These are phyloP conservation scores for Podocnemis expansa DNA, from an alignment of 2,113 vertebrate species.

Conservation along the genomic window DNA sequence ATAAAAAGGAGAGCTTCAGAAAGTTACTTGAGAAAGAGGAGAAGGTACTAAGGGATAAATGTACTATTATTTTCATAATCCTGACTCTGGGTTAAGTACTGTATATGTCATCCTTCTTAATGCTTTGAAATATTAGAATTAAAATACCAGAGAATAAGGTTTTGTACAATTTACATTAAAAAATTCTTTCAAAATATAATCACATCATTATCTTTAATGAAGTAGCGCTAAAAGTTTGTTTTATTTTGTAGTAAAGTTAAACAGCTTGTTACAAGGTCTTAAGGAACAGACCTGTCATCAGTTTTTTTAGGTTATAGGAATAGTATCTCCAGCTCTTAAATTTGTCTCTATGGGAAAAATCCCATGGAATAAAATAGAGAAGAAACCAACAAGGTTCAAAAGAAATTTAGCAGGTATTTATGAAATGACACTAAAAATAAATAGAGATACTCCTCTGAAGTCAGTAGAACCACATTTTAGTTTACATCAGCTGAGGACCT, in stretches of 20 bases:
- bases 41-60: slow-evolving; percentile 78
- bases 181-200: not conserved
- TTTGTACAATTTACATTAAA: not conserved
- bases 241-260: not conserved
- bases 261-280: not conserved
- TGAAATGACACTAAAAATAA: not conserved
- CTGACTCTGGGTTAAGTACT: not conserved
- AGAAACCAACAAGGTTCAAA: not conserved
- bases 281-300: not conserved
- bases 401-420: not conserved
- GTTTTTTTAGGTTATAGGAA: not conserved
- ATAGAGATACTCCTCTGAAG: not conserved
- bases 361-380: not conserved
- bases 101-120: not conserved
- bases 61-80: not conserved
- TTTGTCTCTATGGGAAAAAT: not conserved
- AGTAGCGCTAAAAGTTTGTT: not conserved
- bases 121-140: not conserved
- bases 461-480: not conserved
- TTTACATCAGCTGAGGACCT: not conserved
- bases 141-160: not conserved
- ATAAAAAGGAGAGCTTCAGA: slow-evolving; percentile 83
- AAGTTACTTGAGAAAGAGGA: slow-evolving; percentile 83
- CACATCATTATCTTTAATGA: not conserved
- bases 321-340: not conserved